Evolutionary conservation across 1,140 invertebrate genomes (phyloP).

Genomic region (Lepidostoma basale): DNA sequence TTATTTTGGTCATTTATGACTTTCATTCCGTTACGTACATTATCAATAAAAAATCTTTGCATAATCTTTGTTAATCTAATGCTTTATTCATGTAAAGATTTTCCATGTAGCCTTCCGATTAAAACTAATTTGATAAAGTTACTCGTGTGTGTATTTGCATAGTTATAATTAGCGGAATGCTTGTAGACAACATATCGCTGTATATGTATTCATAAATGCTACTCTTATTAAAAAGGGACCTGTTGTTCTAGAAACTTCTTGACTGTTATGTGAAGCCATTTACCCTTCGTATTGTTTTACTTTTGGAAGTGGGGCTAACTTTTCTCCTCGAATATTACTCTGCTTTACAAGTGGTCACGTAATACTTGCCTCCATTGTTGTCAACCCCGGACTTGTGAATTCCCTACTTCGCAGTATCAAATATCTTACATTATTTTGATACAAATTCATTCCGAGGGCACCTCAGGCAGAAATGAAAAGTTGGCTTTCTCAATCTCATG

Average conservation of each 20-base stretch:
- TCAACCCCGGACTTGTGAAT: background rate
- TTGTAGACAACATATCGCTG: background rate
- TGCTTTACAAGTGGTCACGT: conserved; percentile 9
- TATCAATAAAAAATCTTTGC: too few relatives aligned
- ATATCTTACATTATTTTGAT: background rate
- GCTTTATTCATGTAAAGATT: too few relatives aligned
- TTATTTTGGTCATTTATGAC: too few relatives aligned
- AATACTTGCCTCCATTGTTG: conserved; percentile 3
- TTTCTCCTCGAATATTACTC: conserved; percentile 10
- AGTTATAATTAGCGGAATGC: too few relatives aligned
- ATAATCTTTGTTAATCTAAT: too few relatives aligned
- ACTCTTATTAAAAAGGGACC: background rate
- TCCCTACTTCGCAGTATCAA: background rate
- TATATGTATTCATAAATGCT: background rate
- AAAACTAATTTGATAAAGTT: too few relatives aligned
- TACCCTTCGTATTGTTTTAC: conserved; percentile 8
- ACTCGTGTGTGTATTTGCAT: too few relatives aligned
- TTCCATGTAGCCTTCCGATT: too few relatives aligned
- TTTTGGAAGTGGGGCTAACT: background rate
- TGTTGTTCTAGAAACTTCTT: background rate
- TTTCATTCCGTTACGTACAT: too few relatives aligned
- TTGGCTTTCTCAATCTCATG: too few relatives aligned
- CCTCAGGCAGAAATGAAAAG: too few relatives aligned
- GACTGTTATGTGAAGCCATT: conserved; percentile 10
- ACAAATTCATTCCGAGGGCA: too few relatives aligned